phyloP scores from a whole-genome alignment of 2,113 vertebrate species.

The Centropristis striata region DNA sequence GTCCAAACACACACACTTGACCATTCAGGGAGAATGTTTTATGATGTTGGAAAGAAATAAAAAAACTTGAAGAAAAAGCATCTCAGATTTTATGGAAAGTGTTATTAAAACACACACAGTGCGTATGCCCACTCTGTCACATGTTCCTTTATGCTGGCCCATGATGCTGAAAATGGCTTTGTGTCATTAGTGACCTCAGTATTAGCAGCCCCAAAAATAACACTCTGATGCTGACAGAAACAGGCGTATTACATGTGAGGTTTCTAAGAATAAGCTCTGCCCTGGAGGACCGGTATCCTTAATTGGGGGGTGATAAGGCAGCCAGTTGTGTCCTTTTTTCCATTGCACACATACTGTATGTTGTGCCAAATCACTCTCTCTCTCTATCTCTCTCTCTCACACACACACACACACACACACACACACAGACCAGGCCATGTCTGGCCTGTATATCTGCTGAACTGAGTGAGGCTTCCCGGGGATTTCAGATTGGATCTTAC shows the following conservation, averaged over 20 bases:
- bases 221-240: conserved; percentile 47
- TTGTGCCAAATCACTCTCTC: conserved; percentile 31
- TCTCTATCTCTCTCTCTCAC: no score
- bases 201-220: conserved; percentile 70
- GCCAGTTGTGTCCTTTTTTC: conserved; percentile 57
- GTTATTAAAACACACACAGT: conserved; percentile 9
- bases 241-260: conserved; percentile 41
- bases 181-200: conserved; percentile 58
- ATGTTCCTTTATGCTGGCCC: conserved; percentile 26
- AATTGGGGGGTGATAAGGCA: conserved; percentile 69
- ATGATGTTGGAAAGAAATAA: conserved; percentile 1
- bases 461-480: conserved; percentile 36
- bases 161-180: conserved; percentile 40
- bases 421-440: conserved; percentile 43
- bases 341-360: conserved; percentile 40
- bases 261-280: conserved; percentile 61
- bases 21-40: conserved; percentile 16
- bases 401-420: conserved; percentile 14
- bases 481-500: conserved; percentile 29
- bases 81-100: conserved; percentile 12
- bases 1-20: conserved; percentile 24
- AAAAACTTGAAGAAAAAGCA: conserved; percentile 2
- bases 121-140: conserved; percentile 13
- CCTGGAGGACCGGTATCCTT: conserved; percentile 48
- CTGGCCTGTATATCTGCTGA: conserved; percentile 51